Base-by-base conservation (phyloP, 2,113 vertebrate species). In the Oreochromis niloticus region DNA sequence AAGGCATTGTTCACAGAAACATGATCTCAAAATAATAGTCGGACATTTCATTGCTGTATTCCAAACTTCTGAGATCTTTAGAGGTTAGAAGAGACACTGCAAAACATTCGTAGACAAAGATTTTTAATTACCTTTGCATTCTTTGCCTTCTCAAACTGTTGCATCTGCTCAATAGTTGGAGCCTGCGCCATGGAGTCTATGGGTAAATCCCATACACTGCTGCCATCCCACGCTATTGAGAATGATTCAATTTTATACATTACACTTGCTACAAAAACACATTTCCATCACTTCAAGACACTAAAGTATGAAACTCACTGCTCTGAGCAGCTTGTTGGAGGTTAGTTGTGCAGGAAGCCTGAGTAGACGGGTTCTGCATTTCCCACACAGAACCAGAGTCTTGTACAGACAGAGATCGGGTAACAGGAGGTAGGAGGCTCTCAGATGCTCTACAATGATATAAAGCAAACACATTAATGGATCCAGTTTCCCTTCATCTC, bases 201-300 rank as follows among this genome's bases (percentile, higher is more conserved):
- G 22, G 99, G 99, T 92, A 99, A 96, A 96, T 99, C 99, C 99
- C 99, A 99, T 32, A 99, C 98, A 78, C 99, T 99, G 95, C 97
- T 96, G 89, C 98, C 97, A 95, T 99, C 99, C 99, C 99, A 99
- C 39, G 97, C 98, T 98, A 89, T 80, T 61, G 81, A 88, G 91
- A 71, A 85, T 61, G 12, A 89, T 6, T 82, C 1, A 68, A 85
- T 5, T 50, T 78, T 78, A 50, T 32, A 17, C 24, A 83, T 61
- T 19, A 55, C 46, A 39, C 46, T 78, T 78, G 27, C 16, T 7
- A 19, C 12, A 32, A 39, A 84, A 11, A 39, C 4, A 7, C 85
- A 10, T 27, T 61, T 16, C 5, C 36, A 75, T 68, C 10, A 13
- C 11, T 9, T 32, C 34, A 27, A n/a, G 22, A 34, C 6, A 85